Base-by-base conservation (phyloP, 1,140 invertebrate genomes). In the Euborellia annulipes region DNA sequence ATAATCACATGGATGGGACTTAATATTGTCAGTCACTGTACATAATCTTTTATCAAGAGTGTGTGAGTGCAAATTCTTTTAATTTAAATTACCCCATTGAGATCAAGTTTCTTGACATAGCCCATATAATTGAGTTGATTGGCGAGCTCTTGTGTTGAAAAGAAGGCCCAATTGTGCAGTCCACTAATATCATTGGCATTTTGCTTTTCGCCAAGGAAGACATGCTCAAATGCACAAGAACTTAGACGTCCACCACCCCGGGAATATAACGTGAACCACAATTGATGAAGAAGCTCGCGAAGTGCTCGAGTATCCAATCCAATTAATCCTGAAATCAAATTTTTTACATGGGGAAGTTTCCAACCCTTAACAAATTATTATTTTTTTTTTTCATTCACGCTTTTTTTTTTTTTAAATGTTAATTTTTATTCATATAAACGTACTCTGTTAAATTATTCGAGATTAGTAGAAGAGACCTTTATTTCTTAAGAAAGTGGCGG, bases 151-250 rank as follows among this genome's bases (percentile, higher is more conserved):
- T 93, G 87, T 64, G 86, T 76, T 43, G 72, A 69, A 44, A 85
- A 86, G 58, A 82, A 86, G n/a, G 91, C 68, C 87, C 87, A 92
- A 59, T 89, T 90, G 58, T 92, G 87, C 44, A 91, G 66, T 11
- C 88, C 88, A 54, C 69, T 69, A 27, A 91, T 72, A 55, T 81
- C 73, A n/a, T 72, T 63, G 54, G 76, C 74, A 63, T 85, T 79
- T 36, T 71, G 60, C n/a, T n/a, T n/a, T 70, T 92, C 87, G 0
- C 83, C 79, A 1, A 92, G 65, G 58, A 90, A 91, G 19, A 86
- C 72, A 54, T 92, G 87, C 60, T 92, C 87, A 56, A 91, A 89
- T 2, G 82, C 85, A 19, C 78, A 81, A 51, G 83, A 87, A 16
- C 82, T 78, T 8, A 82, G 75, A 58, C 74, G 78, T 14, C 79